phyloP scores from a whole-genome alignment of 1,140 invertebrate species.

The Aplysia californica region DNA sequence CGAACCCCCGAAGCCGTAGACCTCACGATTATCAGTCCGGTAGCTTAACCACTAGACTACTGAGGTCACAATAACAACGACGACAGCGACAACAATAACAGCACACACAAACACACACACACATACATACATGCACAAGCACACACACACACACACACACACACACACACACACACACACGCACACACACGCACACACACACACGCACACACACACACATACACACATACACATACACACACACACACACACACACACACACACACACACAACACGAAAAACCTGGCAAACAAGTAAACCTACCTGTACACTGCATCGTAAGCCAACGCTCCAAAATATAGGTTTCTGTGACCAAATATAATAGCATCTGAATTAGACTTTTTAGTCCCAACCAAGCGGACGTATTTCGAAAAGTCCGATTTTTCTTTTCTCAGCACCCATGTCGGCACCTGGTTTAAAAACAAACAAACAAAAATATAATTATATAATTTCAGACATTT shows the following conservation, averaged over 20 bases:
- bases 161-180: neutral
- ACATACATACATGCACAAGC: no score
- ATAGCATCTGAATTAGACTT: slow-evolving; percentile 14
- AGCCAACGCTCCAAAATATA: slow-evolving; percentile 8
- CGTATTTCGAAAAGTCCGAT: neutral
- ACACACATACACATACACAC: neutral
- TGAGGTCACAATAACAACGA: neutral
- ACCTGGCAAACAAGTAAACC: neutral
- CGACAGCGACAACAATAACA: neutral
- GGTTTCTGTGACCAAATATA: neutral
- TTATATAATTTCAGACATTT: no score
- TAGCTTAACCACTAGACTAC: no score
- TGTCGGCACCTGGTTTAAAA: slow-evolving; percentile 10
- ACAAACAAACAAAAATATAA: no score
- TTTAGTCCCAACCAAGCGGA: slow-evolving; percentile 5
- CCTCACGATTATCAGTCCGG: no score
- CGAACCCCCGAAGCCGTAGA: no score
- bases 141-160: no score
- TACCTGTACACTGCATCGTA: slow-evolving; percentile 13
- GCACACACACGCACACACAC: neutral
- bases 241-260: no score
- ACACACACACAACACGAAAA: no score
- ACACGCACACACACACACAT: neutral
- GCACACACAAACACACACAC: no score
- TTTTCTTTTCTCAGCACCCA: slow-evolving; percentile 13